These are phyloP conservation scores for Crocodylus rhombifer DNA, from an alignment of 2,797 vertebrate species.

Conservation along the genomic window DNA sequence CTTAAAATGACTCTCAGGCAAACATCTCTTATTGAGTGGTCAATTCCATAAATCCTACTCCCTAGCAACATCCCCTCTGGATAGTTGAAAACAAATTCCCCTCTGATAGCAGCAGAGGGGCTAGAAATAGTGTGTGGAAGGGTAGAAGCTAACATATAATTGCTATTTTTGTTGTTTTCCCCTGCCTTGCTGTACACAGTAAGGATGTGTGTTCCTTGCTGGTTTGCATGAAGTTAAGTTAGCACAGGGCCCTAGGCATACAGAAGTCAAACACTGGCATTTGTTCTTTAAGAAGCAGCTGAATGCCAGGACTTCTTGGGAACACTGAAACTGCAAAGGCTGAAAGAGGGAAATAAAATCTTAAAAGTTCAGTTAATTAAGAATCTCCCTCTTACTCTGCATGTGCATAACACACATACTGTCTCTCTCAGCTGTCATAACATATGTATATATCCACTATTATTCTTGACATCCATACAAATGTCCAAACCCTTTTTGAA, in stretches of 20 bases:
- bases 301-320: not conserved
- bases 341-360: not conserved
- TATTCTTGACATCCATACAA: not conserved
- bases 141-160: not conserved
- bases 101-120: not conserved
- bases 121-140: not conserved
- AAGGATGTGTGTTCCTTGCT: not conserved
- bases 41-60: not conserved
- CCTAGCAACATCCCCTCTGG: not conserved
- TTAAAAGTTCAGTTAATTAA: constrained; percentile 13
- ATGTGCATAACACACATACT: too few relatives aligned
- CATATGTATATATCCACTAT: not conserved
- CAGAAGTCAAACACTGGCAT: not conserved
- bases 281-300: not conserved
- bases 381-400: not conserved
- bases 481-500: not conserved
- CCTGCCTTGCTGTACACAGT: not conserved
- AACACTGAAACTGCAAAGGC: not conserved
- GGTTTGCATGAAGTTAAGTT: not conserved
- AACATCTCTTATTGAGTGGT: rapidly evolving
- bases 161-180: not conserved
- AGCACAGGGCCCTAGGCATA: not conserved
- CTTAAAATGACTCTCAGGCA: not conserved
- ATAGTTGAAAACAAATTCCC: not conserved
- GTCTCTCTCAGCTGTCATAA: too few relatives aligned